Conservation (phyloP, 2,888 invertebrate species). For the Labia minor region DNA sequence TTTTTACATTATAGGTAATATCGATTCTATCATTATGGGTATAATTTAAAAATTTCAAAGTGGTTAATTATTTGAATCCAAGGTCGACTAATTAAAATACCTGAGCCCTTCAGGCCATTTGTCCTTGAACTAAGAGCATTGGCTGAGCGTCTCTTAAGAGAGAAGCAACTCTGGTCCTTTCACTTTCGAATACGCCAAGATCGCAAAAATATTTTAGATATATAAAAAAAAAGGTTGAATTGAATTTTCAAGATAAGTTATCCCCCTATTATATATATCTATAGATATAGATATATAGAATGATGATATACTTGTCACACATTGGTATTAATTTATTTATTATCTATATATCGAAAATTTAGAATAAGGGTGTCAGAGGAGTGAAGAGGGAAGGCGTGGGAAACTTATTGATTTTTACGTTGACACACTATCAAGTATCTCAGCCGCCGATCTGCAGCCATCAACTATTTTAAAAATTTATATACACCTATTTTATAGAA, state of each 20-base stretch:
- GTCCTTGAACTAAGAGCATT: slow-evolving; percentile 27
- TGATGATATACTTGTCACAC: background rate
- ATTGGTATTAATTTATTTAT: too few species aligned
- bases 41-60: background rate
- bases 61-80: slow-evolving; percentile 17
- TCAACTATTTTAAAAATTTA: slow-evolving; percentile 38
- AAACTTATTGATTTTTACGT: slow-evolving; percentile 56
- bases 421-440: slow-evolving; percentile 46
- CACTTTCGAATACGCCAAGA: slow-evolving; percentile 9
- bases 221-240: too few species aligned
- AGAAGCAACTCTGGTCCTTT: slow-evolving; percentile 13
- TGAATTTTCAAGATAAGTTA: too few species aligned
- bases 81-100: slow-evolving; percentile 28
- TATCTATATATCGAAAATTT: too few species aligned
- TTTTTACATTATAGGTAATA: too few species aligned
- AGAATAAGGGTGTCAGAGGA: slow-evolving; percentile 33
- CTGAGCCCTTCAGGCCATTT: slow-evolving; percentile 22
- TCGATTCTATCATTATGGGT: background rate
- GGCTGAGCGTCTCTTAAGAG: background rate
- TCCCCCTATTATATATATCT: too few species aligned
- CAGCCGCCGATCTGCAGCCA: slow-evolving; percentile 36
- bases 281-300: background rate
- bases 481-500: too few species aligned
- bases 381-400: slow-evolving; percentile 40
- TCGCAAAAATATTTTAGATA: too few species aligned